These are phyloP conservation scores for Hecatera dysodea DNA, from an alignment of 2,888 invertebrate species.

Conservation along the genomic window DNA sequence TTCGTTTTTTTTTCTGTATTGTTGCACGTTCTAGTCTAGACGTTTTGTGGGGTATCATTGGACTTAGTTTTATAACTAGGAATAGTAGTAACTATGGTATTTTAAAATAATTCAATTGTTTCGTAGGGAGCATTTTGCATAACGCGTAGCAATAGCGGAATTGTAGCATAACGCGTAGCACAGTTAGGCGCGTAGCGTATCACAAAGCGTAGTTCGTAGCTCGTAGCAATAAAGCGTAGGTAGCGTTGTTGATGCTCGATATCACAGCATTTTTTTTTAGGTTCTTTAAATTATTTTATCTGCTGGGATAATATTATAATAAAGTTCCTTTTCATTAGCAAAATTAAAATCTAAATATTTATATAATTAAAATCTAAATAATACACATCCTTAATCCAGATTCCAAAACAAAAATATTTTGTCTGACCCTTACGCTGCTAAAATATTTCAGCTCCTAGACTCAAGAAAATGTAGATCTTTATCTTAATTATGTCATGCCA, in stretches of 20 bases:
- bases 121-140: neutral
- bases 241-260: neutral
- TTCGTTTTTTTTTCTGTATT: conserved; percentile 50
- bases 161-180: conserved; percentile 1
- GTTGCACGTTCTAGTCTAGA: conserved; percentile 52
- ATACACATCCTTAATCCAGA: neutral
- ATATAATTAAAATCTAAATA: neutral
- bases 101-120: neutral
- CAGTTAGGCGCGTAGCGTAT: neutral
- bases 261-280: neutral
- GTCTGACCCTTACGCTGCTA: neutral
- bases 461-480: conserved; percentile 29
- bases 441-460: neutral
- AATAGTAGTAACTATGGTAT: neutral
- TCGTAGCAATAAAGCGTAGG: neutral
- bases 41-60: conserved; percentile 14
- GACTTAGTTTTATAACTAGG: neutral
- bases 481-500: conserved; percentile 39
- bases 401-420: conserved; percentile 7
- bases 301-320: neutral
- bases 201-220: neutral
- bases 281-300: neutral
- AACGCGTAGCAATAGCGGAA: neutral
- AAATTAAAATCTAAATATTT: neutral
- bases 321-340: neutral